A percentile compares a stretch with the other conserved stretches of the same genome.
These are phyloP conservation scores for Pocillopora grandis DNA, from an alignment of 92 coral and sea anemone genomes.

Conservation along the genomic window DNA sequence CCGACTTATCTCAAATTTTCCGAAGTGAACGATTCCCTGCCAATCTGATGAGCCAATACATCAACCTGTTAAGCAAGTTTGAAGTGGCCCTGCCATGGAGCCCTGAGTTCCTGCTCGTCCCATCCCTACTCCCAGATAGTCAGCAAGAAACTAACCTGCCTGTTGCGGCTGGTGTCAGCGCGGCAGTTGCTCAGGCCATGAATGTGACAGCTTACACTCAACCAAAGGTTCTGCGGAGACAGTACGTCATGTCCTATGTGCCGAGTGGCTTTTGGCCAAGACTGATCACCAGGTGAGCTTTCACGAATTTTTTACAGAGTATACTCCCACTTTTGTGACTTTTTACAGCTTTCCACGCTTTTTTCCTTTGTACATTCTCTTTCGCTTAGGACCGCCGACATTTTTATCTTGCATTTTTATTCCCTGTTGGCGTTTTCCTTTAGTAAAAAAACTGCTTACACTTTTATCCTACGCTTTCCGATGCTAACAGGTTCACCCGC, in stretches of 20 bases:
- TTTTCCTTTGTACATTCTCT: no score
- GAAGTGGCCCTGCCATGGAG: slow-evolving; percentile 98
- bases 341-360: no score
- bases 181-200: slow-evolving; percentile 86
- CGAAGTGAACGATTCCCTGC: slow-evolving; percentile 98
- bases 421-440: no score
- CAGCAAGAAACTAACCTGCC: slow-evolving; percentile 84
- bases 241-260: slow-evolving; percentile 96
- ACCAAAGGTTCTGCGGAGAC: slow-evolving; percentile 87
- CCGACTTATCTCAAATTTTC: slow-evolving; percentile 97
- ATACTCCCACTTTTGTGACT: no score
- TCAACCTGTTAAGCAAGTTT: slow-evolving; percentile 93
- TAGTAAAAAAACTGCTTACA: no score
- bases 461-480: no score
- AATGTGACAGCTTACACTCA: slow-evolving; percentile 85
- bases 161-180: slow-evolving; percentile 86
- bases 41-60: slow-evolving; percentile 86
- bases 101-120: slow-evolving; percentile 90
- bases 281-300: slow-evolving; percentile 83
- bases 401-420: no score
- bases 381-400: no score
- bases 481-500: no score
- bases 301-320: no score
- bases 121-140: slow-evolving; percentile 94
- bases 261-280: slow-evolving; percentile 99